Percentiles rank a stretch among this genome's conserved stretches.
phyloP scores from a whole-genome alignment of 2,888 invertebrate species.

The Lycia hirtaria region DNA sequence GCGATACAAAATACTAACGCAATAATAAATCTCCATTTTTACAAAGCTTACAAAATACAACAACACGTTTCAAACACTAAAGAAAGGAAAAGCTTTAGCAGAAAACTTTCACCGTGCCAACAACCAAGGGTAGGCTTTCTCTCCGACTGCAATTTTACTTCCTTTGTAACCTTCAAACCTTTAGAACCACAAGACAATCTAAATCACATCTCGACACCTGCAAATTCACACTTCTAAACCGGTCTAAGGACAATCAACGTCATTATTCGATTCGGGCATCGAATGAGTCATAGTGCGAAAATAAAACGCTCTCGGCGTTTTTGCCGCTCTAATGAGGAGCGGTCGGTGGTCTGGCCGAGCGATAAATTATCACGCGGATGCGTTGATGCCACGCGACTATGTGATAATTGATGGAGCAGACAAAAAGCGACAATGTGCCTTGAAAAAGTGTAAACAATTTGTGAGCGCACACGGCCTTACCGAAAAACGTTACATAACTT shows the following conservation, averaged over 20 bases:
- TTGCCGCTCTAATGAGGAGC: conserved; percentile 67
- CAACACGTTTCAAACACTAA: background rate
- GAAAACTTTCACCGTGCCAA: conserved; percentile 22
- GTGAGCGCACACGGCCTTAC: too few relatives aligned
- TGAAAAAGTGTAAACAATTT: conserved; percentile 34
- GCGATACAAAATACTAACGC: too few relatives aligned
- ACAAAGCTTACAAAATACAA: background rate
- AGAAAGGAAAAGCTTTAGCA: background rate
- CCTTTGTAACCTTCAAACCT: conserved; percentile 28
- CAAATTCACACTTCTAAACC: conserved; percentile 20
- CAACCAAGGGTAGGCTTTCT: conserved; percentile 17
- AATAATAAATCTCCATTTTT: too few relatives aligned
- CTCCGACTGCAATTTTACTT: conserved; percentile 10
- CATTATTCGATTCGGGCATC: conserved; percentile 39
- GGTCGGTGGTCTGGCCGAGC: conserved; percentile 52
- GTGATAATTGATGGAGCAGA: conserved; percentile 47
- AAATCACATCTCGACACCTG: conserved; percentile 27
- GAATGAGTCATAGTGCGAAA: conserved; percentile 63
- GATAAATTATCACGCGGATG: conserved; percentile 55
- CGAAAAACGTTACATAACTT: too few relatives aligned
- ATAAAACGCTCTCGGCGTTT: conserved; percentile 58
- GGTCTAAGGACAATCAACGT: conserved; percentile 50
- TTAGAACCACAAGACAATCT: conserved; percentile 16
- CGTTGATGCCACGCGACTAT: conserved; percentile 63
- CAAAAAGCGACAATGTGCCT: conserved; percentile 39